Evolutionary conservation across 1,140 invertebrate genomes (phyloP).

Genomic region (Papilio glaucus): DNA sequence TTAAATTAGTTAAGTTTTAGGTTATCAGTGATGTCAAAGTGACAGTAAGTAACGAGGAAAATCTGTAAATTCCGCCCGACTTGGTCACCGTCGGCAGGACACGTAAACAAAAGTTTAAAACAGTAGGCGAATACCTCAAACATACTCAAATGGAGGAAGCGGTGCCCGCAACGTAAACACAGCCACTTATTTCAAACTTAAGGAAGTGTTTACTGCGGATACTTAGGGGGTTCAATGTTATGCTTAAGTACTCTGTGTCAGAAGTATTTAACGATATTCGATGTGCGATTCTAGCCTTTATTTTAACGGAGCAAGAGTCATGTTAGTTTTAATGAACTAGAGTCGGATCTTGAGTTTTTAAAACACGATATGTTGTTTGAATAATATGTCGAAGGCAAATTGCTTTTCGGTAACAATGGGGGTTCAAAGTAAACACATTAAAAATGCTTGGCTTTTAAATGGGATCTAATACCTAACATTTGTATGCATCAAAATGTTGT

Average conservation of each 20-base stretch:
- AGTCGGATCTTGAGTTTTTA: background rate
- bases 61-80: background rate
- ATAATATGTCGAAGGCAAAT: conserved; percentile 24
- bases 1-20: no score
- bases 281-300: background rate
- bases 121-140: conserved; percentile 27
- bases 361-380: conserved; percentile 21
- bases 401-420: conserved; percentile 20
- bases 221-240: conserved; percentile 32
- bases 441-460: background rate
- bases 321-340: background rate
- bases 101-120: conserved; percentile 34
- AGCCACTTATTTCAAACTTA: conserved; percentile 32
- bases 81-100: conserved; percentile 8
- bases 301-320: background rate
- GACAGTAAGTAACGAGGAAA: background rate
- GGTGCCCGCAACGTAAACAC: conserved; percentile 23
- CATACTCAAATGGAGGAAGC: conserved; percentile 27
- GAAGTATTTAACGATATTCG: background rate
- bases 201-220: conserved; percentile 32
- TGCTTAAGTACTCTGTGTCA: conserved; percentile 11
- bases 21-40: no score
- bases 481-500: no score
- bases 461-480: background rate
- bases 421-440: conserved; percentile 6